Base-by-base conservation (phyloP, 2,113 vertebrate species). In the Corythornis vintsioides region DNA sequence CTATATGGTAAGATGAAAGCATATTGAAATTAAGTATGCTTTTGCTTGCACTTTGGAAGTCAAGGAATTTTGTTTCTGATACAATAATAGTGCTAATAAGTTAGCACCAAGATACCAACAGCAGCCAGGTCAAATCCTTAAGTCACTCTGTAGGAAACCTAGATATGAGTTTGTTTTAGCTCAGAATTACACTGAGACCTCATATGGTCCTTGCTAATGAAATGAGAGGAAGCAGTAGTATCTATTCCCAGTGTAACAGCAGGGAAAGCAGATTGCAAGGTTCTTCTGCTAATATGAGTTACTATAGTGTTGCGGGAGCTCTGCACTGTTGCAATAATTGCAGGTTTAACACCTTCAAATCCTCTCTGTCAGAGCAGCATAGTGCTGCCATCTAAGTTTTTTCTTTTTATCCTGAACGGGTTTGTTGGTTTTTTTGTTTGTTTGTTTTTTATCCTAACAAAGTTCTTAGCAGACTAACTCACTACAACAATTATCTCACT, bases 311-410 rank as follows among this genome's bases (percentile, higher is more conserved):
- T 94, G 87, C 3, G 1, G 72, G 82, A 95, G 85, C 85, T 86
- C 78, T 89, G 82, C 94, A 83, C 85, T 92, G 85, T 74, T 91
- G 85, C 91, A 95, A 56, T 92, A 94, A 92, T 57, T 95, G 92
- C 92, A 94, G 65, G 92, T 92, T 94, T 95, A 94, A 93, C 84
- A 94, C 87, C 91, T 93, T 91, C 84, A 86, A 89, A 93, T 80
- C 63, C 74, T 82, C 42, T 89, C 35, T 47, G 57, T 90, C 89
- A 87, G 29, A 92, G 67, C 75, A 94, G 90, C 83, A 94, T 93
- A 94, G 87, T 92, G 75, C 93, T 95, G 89, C 89, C 95, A 96
- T 91, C 92, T 94, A 94, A 79, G 73, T 88, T 69, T 84, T 83
- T 84, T 92, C 86, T 57, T 80, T 84, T 86, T 92, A 71, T 61